Percentiles rank a stretch among this genome's conserved stretches.
phyloP scores from a whole-genome alignment of 2,888 invertebrate species.

The Pomacea canaliculata region DNA sequence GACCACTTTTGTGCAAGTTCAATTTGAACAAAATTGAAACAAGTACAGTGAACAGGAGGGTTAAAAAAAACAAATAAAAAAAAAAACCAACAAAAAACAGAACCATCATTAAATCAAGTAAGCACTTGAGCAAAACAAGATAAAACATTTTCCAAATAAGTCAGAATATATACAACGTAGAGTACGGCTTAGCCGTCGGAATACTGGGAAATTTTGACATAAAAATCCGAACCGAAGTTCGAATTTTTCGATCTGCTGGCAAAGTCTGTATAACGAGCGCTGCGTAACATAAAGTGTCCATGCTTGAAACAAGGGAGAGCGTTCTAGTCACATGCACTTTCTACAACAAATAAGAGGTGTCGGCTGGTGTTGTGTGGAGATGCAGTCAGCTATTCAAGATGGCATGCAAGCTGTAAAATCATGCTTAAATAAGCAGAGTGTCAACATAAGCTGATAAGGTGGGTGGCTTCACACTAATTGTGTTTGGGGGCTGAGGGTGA shows the following conservation, averaged over 20 bases:
- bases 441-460: no score
- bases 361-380: neutral
- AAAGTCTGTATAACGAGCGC: neutral
- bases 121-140: conserved; percentile 3
- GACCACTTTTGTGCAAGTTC: neutral
- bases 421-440: no score
- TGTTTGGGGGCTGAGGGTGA: no score
- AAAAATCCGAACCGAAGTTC: neutral
- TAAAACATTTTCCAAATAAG: neutral
- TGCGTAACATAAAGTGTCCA: conserved; percentile 11
- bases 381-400: no score
- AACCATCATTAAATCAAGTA: neutral
- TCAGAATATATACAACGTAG: neutral
- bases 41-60: neutral
- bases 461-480: no score
- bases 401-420: no score
- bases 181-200: conserved; percentile 5
- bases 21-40: neutral
- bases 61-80: neutral
- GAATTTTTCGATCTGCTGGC: conserved; percentile 5
- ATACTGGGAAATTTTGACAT: conserved; percentile 11
- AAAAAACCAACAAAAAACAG: neutral
- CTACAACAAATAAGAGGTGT: neutral
- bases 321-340: neutral
- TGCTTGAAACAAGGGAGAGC: neutral